Base-by-base conservation (phyloP, 1,140 invertebrate species). In the Melitaea cinxia region DNA sequence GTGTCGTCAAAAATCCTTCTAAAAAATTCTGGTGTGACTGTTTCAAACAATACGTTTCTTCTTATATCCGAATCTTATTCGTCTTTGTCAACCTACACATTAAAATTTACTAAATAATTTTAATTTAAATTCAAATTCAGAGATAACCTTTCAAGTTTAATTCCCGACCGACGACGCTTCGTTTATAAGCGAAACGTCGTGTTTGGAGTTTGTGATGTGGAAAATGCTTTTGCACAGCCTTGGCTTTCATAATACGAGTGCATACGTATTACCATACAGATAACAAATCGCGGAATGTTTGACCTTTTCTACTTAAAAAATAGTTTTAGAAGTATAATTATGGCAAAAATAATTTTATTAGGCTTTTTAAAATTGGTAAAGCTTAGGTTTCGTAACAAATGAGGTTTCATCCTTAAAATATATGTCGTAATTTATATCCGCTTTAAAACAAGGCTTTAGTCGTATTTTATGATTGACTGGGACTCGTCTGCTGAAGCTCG, bases 381-480 rank as follows among this genome's bases (percentile, higher is more conserved):
- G n/a, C n/a, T n/a, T n/a, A n/a, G n/a, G n/a, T n/a, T n/a, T n/a
- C n/a, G n/a, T n/a, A n/a, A n/a, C n/a, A n/a, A n/a, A n/a, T n/a
- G n/a, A n/a, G n/a, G 37, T 15, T 39, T 39, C n/a, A n/a, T n/a
- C n/a, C n/a, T n/a, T n/a, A n/a, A n/a, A n/a, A n/a, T n/a, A n/a
- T n/a, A n/a, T n/a, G n/a, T n/a, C n/a, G n/a, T n/a, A n/a, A n/a
- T n/a, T n/a, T n/a, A n/a, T n/a, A n/a, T n/a, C n/a, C n/a, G n/a
- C 6, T 26, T 26, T 26, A 26, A 33, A 33, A 33, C 30, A 10
- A 33, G 30, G 12, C 6, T 6, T 4, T 33, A 33, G 7, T 33
- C 12, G 10, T 45, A 21, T 63, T 72, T 65, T 65, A 65, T 35
- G 42, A 64, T 59, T 54, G 17, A 52, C 23, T 39, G 50, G 37